Base-by-base conservation (phyloP, 1,140 invertebrate genomes). In the Heliothis subflexa region DNA sequence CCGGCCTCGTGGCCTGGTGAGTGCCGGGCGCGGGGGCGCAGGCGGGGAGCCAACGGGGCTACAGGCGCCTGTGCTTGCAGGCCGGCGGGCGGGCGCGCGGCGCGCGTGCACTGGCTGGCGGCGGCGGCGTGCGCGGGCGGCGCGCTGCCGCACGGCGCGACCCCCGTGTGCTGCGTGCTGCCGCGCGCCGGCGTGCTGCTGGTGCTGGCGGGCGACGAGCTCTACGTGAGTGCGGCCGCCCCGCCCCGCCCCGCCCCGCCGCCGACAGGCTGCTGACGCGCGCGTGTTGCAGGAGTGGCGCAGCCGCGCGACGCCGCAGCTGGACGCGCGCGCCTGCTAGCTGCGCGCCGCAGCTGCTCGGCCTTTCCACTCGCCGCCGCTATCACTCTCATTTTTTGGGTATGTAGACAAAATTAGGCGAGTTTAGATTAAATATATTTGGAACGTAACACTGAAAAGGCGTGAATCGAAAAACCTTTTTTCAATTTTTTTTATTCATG, bases 191-290 rank as follows among this genome's bases (percentile, higher is more conserved):
- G 5, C n/a, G 47, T 45, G 33, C 25, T 78, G 45, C n/a, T 50
- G 28, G 64, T 68, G 45, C 33, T 68, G 64, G 64, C 85, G 4
- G 52, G 66, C 40, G 78, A 85, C 40, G 78, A 73, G 2, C 52
- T 87, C 12, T 74, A 85, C 64, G 64, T 68, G 45, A 68, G 64
- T 62, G 85, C 84, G 2, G 73, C 12, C 57, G 66, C 59, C n/a
- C 16, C 68, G 40, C 49, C 10, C 50, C 61, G 21, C 78, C 16
- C 70, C 50, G 13, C 3, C 16, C 11, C 3, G 18, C 55, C 4
- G 11, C 1, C 4, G 18, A 5, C 18, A 21, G n/a, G 49, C 14
- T 2, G 21, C 55, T 59, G 55, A 59, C 21, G 11, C 1, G 3
- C 28, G 28, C 28, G 28, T 66, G 62, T 66, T 66, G 16, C 72